Evolutionary conservation across 2,888 invertebrate genomes (phyloP), one percentile per base, ranked within the genome.

Genomic region (Ennomos quercinarius): DNA sequence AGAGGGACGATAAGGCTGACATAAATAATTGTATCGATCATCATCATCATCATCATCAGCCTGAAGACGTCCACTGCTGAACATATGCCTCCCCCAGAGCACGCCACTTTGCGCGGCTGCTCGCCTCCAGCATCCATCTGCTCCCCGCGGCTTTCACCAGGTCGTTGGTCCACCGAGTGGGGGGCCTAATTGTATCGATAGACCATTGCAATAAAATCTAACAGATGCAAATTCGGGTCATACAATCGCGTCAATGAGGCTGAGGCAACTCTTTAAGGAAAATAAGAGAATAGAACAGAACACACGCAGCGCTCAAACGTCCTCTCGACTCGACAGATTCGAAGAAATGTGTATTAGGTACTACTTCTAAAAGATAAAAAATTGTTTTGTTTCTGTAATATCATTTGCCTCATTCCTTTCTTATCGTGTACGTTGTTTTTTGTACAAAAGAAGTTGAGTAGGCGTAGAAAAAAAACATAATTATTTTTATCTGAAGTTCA

Each of bases 171-270:
- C n/a, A n/a, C n/a, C n/a, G n/a, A n/a, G n/a, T n/a, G n/a, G n/a
- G n/a, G n/a, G n/a, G n/a, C n/a, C n/a, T 10, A 6, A 9, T 10
- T 11, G 10, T 41, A 40, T 13, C 35, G 40, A 17, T 41, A 40
- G 46, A 39, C 44, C 51, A 45, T 6, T 3, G 34, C 2, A 11
- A 44, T 17, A 17, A 17, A 59, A 54, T 27, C 41, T 12, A 11
- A 50, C 44, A 54, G 48, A 58, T 55, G 56, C 51, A 59, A 35
- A 49, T 44, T 58, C 54, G 51, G 58, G 58, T 59, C 67, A 57
- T 46, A 54, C 10, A 34, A 50, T 13, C 37, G 45, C 45, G 48
- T 57, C 51, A 39, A 37, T 56, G 51, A 27, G 13, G 27, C 43
- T 45, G 43, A 60, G 13, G 12, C 11, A 59, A 60, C 35, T 17